phyloP scores from a whole-genome alignment of 2,888 invertebrate genomes.

The Amphipoea oculea region DNA sequence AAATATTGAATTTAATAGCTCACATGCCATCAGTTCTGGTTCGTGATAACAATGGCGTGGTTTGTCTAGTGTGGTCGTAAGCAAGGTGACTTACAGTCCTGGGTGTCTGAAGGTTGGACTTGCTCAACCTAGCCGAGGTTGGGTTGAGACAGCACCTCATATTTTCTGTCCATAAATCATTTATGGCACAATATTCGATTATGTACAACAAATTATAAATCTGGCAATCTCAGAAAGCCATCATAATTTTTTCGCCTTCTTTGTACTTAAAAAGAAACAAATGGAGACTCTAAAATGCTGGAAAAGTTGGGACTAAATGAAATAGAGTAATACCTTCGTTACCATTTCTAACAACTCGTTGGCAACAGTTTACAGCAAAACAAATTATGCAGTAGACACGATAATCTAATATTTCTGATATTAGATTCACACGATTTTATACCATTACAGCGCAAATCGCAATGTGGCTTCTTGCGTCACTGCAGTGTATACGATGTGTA shows the following conservation, averaged over 20 bases:
- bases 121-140: constrained; percentile 36
- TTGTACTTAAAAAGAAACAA: background rate
- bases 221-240: background rate
- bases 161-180: constrained; percentile 16
- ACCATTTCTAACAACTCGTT: constrained; percentile 3
- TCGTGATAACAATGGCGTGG: constrained; percentile 47
- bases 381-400: constrained; percentile 11
- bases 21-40: constrained; percentile 20
- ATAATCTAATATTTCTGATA: no score
- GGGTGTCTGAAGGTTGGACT: constrained; percentile 46
- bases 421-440: constrained; percentile 59
- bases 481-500: constrained; percentile 11
- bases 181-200: constrained; percentile 2
- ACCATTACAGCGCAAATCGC: constrained; percentile 15
- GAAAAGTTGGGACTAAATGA: background rate
- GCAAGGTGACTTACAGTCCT: constrained; percentile 36
- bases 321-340: background rate
- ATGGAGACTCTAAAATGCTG: background rate
- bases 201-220: background rate
- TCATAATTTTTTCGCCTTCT: background rate
- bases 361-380: background rate
- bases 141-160: constrained; percentile 22
- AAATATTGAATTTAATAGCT: constrained; percentile 34
- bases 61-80: constrained; percentile 7
- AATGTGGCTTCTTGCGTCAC: constrained; percentile 40